A percentile compares a stretch with the other conserved stretches of the same genome.
Evolutionary conservation across 2,888 invertebrate genomes (phyloP).

Genomic region (Meandrusa payeni): DNA sequence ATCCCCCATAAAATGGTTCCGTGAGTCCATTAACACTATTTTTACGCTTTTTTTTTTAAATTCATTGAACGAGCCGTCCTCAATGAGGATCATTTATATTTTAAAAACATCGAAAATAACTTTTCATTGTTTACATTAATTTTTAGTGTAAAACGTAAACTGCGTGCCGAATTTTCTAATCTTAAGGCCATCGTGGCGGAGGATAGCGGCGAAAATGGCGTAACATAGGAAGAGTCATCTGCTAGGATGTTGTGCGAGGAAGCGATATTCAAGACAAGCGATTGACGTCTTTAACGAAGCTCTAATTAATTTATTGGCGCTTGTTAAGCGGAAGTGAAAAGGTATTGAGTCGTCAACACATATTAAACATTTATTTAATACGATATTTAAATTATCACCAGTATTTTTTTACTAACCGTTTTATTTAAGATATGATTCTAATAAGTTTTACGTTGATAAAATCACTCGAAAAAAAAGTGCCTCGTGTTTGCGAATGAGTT

Average conservation of each 20-base stretch:
- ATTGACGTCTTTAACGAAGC: constrained; percentile 71
- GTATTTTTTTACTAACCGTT: no score
- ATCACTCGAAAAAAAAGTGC: no score
- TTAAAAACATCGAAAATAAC: constrained; percentile 70
- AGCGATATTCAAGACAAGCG: constrained; percentile 50
- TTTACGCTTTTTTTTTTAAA: constrained; percentile 55
- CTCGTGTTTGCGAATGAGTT: no score
- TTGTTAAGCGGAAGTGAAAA: constrained; percentile 61
- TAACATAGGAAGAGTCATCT: constrained; percentile 35
- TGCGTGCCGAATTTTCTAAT: constrained; percentile 70
- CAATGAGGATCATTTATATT: constrained; percentile 70
- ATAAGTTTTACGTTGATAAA: no score
- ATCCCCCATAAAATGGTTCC: constrained; percentile 67
- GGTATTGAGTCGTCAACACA: constrained; percentile 47
- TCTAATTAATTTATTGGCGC: constrained; percentile 76
- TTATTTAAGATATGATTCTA: no score
- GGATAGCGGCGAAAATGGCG: constrained; percentile 50
- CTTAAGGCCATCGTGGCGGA: constrained; percentile 47
- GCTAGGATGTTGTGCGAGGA: constrained; percentile 47
- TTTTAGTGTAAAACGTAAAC: constrained; percentile 66
- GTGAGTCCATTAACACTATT: constrained; percentile 70
- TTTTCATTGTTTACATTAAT: constrained; percentile 64
- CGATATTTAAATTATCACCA: no score
- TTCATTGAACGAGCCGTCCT: constrained; percentile 74
- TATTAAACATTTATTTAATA: no score